Conservation (phyloP, 2,888 invertebrate genomes). For the Drosophila atripex region DNA sequence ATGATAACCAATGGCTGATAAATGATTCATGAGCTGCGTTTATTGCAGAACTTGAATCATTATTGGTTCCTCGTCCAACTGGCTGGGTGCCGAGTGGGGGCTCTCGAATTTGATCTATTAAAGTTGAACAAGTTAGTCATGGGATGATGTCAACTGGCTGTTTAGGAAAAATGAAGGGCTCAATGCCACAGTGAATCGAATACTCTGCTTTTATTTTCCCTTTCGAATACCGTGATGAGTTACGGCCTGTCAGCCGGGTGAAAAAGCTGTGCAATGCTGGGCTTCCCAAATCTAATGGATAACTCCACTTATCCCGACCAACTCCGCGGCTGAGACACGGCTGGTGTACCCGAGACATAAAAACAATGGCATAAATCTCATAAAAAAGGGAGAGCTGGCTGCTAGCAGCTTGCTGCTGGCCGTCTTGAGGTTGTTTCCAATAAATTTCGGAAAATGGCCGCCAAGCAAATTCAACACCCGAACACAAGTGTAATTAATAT, state of each 20-base stretch:
- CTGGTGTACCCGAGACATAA: conserved; percentile 25
- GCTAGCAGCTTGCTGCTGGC: neutral
- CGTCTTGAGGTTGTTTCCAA: conserved; percentile 68
- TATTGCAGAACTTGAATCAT: conserved; percentile 39
- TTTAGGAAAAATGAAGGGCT: neutral
- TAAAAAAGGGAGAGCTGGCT: conserved; percentile 10
- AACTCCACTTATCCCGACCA: conserved; percentile 27
- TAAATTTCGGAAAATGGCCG: conserved; percentile 55
- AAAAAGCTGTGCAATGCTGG: conserved; percentile 22
- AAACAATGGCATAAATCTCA: conserved; percentile 69
- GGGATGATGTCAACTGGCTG: conserved; percentile 34
- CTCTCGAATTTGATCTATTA: conserved; percentile 24
- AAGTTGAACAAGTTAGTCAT: conserved; percentile 30
- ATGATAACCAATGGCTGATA: conserved; percentile 34
- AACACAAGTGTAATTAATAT: conserved; percentile 76
- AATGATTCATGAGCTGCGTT: conserved; percentile 41
- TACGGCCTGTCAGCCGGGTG: conserved; percentile 19
- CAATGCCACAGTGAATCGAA: conserved; percentile 1
- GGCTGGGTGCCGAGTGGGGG: neutral
- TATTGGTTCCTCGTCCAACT: conserved; percentile 21
- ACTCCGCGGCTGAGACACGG: neutral
- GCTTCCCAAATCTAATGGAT: conserved; percentile 28
- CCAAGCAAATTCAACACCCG: conserved; percentile 63
- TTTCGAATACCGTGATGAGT: conserved; percentile 25
- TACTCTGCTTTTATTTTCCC: neutral